Base-by-base conservation (phyloP, 2,113 vertebrate species). In the Cyanocitta stelleri region DNA sequence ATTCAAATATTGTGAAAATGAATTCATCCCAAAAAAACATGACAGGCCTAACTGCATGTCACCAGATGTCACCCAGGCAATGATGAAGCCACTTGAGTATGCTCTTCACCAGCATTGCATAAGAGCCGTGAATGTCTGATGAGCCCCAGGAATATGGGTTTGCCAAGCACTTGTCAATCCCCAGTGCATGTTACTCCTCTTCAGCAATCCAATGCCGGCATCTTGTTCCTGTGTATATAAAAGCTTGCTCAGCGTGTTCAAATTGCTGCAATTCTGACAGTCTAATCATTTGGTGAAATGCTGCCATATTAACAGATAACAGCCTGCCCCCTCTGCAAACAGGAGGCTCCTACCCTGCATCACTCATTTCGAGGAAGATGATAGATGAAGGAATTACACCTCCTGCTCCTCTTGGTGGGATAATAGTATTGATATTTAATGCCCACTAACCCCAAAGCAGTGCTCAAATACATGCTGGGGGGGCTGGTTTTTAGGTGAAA, bases 41-140 rank as follows among this genome's bases (percentile, higher is more conserved):
- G 93, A 95, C 75, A 93, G 92, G 92, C 76, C 61, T 87, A 93
- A 90, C 90, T 87, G 87, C 68, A 85, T 58, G 87, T 85, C 78
- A 94, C 93, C 97, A 98, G 95, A 97, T 98, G 96, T 95, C 92
- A 97, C 78, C 71, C 43, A 7, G 90, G 96, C 93, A 94, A 97
- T 90, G 93, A 95, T 92, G 93, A 35, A 96, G 93, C 76, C 96
- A 95, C 89, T 93, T 75, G 87, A 96, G 68, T 49, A 71, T 29
- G 56, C 64, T 95, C 87, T 86, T 95, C 93, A 85, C 63, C 86
- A 82, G 90, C 90, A 58, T 13, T 44, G 13, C 67, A 16, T 21
- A 48, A 64, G 41, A 95, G 74, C 55, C 52, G 3, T 46, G 82
- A 90, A 96, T 91, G 90, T 69, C 54, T 89, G 83, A 91, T 77